phyloP scores from a whole-genome alignment of 2,888 invertebrate genomes.

The Diplolepis rosae region DNA sequence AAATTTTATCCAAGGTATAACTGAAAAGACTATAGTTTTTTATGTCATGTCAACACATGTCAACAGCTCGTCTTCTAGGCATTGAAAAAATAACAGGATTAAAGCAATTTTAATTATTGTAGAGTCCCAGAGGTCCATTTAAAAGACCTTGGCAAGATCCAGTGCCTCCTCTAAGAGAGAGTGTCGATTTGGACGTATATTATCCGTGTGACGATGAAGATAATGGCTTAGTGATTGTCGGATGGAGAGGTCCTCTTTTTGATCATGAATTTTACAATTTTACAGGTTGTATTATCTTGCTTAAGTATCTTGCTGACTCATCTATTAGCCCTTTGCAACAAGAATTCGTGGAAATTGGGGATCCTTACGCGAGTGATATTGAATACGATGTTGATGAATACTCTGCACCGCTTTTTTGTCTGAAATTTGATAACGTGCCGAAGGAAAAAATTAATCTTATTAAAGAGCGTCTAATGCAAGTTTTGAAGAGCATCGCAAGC shows the following conservation, averaged over 20 bases:
- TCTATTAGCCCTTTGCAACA: constrained; percentile 89
- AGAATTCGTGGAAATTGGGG: constrained; percentile 87
- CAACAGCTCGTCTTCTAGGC: too few relatives aligned
- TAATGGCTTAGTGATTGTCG: constrained; percentile 85
- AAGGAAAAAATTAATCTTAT: constrained; percentile 80
- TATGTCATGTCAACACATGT: too few relatives aligned
- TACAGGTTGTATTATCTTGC: constrained; percentile 80
- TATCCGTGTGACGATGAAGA: constrained; percentile 91
- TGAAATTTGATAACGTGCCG: constrained; percentile 86
- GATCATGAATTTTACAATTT: constrained; percentile 77
- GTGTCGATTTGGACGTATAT: constrained; percentile 76
- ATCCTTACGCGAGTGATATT: constrained; percentile 87
- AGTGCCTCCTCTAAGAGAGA: constrained; percentile 79
- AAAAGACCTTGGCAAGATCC: constrained; percentile 85
- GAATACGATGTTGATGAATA: constrained; percentile 83
- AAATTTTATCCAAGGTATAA: constrained; percentile 83
- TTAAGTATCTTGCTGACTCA: constrained; percentile 91
- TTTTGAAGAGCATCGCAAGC: constrained; percentile 74
- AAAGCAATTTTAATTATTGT: constrained; percentile 45
- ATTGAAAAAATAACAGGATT: too few relatives aligned
- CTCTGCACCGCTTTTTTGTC: constrained; percentile 80
- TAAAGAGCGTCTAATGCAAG: constrained; percentile 76
- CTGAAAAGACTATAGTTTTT: too few relatives aligned
- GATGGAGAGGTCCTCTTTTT: constrained; percentile 87
- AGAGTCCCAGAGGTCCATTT: constrained; percentile 78